Evolutionary conservation across 2,113 vertebrate genomes (phyloP).

Genomic region (Eleginops maclovinus): DNA sequence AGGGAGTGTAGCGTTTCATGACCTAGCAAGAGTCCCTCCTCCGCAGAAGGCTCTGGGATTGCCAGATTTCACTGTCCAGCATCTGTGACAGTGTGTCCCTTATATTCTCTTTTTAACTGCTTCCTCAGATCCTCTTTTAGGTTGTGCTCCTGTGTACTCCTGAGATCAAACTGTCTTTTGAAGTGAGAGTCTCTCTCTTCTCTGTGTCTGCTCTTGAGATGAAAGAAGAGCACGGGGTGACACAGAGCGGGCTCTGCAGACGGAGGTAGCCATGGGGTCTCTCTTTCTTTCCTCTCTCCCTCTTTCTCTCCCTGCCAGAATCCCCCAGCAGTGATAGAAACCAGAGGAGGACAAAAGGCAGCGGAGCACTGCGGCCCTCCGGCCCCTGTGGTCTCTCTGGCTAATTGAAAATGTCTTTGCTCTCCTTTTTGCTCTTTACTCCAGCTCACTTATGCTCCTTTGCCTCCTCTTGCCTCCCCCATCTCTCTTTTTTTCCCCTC

Average conservation of each 20-base stretch:
- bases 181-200: slow-evolving; percentile 71
- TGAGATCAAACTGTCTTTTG: slow-evolving; percentile 83
- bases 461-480: slow-evolving; percentile 16
- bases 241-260: slow-evolving; percentile 73
- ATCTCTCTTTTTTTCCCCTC: slow-evolving; percentile 18
- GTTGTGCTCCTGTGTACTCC: slow-evolving; percentile 69
- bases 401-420: slow-evolving; percentile 79
- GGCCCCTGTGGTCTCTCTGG: slow-evolving; percentile 61
- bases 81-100: slow-evolving; percentile 62
- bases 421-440: slow-evolving; percentile 37
- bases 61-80: slow-evolving; percentile 41
- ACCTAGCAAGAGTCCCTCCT: slow-evolving; percentile 44
- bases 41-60: neutral
- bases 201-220: slow-evolving; percentile 77
- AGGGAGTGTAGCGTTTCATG: slow-evolving; percentile 22
- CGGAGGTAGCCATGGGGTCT: slow-evolving; percentile 63
- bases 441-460: slow-evolving; percentile 37
- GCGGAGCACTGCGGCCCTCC: slow-evolving; percentile 44
- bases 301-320: slow-evolving; percentile 52
- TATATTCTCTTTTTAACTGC: slow-evolving; percentile 70
- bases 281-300: slow-evolving; percentile 15
- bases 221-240: slow-evolving; percentile 77
- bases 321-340: slow-evolving; percentile 74
- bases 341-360: slow-evolving; percentile 76
- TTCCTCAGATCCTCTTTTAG: slow-evolving; percentile 70